Conservation (phyloP, 2,797 vertebrate species). For the Thaleichthys pacificus region DNA sequence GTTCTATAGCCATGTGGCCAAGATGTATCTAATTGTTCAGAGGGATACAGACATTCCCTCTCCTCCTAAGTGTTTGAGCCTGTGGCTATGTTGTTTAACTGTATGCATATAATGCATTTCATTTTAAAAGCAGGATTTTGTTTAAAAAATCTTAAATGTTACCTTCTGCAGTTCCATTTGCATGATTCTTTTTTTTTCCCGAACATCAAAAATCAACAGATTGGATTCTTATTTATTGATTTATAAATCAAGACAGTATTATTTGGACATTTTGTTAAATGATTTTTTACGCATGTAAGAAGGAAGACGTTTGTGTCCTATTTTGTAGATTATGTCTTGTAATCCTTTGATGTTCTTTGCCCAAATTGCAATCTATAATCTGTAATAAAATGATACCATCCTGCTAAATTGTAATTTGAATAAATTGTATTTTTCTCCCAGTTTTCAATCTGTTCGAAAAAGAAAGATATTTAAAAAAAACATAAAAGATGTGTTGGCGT, state of each 20-base stretch:
- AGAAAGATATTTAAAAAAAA: too few species aligned
- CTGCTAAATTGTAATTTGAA: slow-evolving; percentile 66
- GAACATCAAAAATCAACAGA: slow-evolving; percentile 32
- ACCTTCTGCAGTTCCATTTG: slow-evolving; percentile 73
- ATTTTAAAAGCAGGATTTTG: slow-evolving; percentile 90
- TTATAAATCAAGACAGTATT: slow-evolving; percentile 47
- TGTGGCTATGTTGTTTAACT: slow-evolving; percentile 84
- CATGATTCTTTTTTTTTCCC: neutral
- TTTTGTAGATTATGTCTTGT: slow-evolving; percentile 58
- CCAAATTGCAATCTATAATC: slow-evolving; percentile 66
- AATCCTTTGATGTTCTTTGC: slow-evolving; percentile 75
- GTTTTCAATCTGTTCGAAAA: slow-evolving; percentile 38
- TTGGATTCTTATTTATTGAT: slow-evolving; percentile 73
- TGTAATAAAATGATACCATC: slow-evolving; percentile 76
- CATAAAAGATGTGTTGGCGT: too few species aligned
- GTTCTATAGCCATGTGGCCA: slow-evolving; percentile 62
- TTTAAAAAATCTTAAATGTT: slow-evolving; percentile 90
- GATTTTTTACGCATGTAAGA: slow-evolving; percentile 41
- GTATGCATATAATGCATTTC: slow-evolving; percentile 81
- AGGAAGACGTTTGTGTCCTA: slow-evolving; percentile 35
- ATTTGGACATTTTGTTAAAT: slow-evolving; percentile 41
- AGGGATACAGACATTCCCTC: slow-evolving; percentile 61
- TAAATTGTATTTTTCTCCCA: slow-evolving; percentile 65
- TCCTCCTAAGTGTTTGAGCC: slow-evolving; percentile 77
- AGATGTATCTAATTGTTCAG: slow-evolving; percentile 59